These are phyloP conservation scores for Clarias laeviceps DNA, from an alignment of 2,797 vertebrate species.

Conservation along the genomic window DNA sequence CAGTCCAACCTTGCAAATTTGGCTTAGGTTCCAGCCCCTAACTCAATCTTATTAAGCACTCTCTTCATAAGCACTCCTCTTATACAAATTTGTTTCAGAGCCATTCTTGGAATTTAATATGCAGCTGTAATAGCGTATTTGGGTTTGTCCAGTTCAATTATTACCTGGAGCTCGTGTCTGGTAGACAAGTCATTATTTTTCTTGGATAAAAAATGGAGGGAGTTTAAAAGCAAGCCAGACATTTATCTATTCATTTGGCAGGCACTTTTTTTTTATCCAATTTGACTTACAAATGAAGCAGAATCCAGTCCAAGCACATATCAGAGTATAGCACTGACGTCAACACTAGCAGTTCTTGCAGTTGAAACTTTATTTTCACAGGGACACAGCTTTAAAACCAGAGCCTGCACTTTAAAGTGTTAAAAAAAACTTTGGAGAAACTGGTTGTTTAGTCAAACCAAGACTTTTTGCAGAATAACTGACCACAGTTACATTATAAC, in stretches of 20 bases:
- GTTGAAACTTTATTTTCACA: not conserved
- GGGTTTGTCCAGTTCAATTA: constrained; percentile 8
- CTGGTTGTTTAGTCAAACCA: too few relatives aligned
- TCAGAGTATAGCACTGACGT: not conserved
- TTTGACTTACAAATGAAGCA: not conserved
- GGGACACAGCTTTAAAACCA: not conserved
- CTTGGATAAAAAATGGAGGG: constrained; percentile 21
- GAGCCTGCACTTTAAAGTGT: not conserved
- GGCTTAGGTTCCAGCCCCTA: not conserved
- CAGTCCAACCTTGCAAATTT: not conserved
- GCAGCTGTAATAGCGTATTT: not conserved
- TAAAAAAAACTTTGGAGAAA: too few relatives aligned
- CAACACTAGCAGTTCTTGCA: not conserved
- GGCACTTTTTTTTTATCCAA: not conserved
- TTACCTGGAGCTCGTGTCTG: not conserved
- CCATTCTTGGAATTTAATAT: not conserved
- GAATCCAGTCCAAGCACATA: not conserved
- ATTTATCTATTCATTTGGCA: constrained; percentile 13
- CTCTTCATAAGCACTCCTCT: not conserved
- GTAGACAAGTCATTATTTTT: constrained; percentile 8
- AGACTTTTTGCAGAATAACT: too few relatives aligned
- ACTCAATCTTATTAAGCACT: not conserved
- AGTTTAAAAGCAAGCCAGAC: not conserved
- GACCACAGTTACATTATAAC: too few relatives aligned
- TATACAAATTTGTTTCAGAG: not conserved